Base-by-base conservation (phyloP, 2,113 vertebrate species). In the Pachypanchax playfairii region DNA sequence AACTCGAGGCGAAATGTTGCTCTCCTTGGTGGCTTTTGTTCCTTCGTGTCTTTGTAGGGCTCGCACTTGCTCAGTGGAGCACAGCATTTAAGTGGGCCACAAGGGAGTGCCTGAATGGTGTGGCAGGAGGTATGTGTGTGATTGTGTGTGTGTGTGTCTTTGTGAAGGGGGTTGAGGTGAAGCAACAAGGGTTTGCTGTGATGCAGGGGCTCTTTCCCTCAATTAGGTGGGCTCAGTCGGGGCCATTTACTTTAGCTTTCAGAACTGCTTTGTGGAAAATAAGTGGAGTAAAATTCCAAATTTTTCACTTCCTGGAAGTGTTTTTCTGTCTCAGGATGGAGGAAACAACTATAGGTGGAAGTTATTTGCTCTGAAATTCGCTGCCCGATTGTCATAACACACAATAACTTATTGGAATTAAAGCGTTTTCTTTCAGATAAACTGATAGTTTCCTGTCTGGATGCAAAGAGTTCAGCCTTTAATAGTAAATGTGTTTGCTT, bases 31-130 rank as follows among this genome's bases (percentile, higher is more conserved):
- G 87, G 84, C 87, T 89, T 91, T 92, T 92, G 90, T 92, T 89
- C 81, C 84, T 85, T 60, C 73, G 74, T 63, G 80, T 87, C 88
- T 89, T 91, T 89, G 85, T 86, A 88, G 88, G 83, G 77, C 82
- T 87, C 77, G 84, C 88, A 85, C 85, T 89, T 88, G 90, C 77
- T 88, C 87, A 84, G 80, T 77, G 78, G 89, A 89, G 88, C 87
- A 88, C 78, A 74, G 87, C 73, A 62, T 87, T 92, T 92, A 93
- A 92, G 92, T 92, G 91, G 91, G 84, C 91, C 92, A 90, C 91
- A 86, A 85, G 92, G 91, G 92, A 93, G 84, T 70, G 79, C 38
- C 81, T 91, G 83, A 91, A 89, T 88, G 70, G 80, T 77, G 83
- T 84, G 73, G 86, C 68, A 80, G 81, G 69, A 77, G 76, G 83